Evolutionary conservation across 2,888 invertebrate species (phyloP), one percentile per base, ranked within the genome.

Genomic region (Chrysotoxum bicinctum): DNA sequence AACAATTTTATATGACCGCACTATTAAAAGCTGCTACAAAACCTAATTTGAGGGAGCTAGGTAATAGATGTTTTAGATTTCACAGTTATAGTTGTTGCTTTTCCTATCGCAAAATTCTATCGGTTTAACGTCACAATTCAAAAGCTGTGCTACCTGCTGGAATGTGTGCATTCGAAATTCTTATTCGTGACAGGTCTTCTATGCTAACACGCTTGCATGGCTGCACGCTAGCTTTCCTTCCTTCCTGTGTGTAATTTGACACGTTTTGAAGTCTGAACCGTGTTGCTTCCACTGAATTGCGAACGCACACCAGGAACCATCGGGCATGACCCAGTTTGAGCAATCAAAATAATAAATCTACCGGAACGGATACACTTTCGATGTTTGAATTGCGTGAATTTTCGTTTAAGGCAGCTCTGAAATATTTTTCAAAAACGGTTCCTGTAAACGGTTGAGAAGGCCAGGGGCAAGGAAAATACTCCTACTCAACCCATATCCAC

Each of bases 261-360:
- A 32, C 23, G 1, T 9, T 14, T 14, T 32, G 30, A 21, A 14
- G 8, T 26, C 26, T 14, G 37, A 58, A 37, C n/a, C 1, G 12
- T 23, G 21, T 37, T 21, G 23, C 8, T 23, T 58, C 21, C 14
- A 37, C 23, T 21, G 21, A 37, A 37, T 40, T 8, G 37, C 12
- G 9, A 37, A 23, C 9, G 23, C 58, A 37, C 37, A 37, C 37
- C 35, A 35, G 32, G 8, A 21, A 23, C 30, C 30, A n/a, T n/a
- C 7, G 7, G 10, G 2, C 35, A 35, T 56, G 32, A 32, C 37
- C 58, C 37, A 58, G 37, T 37, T 58, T 9, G 23, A 23, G 2
- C 1, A 21, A 37, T 40, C 23, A 37, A 58, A 58, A 40, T 58
- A 58, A 58, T 40, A 58, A 58, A 40, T 58, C 58, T 37, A 23